Evolutionary conservation across 1,140 invertebrate species (phyloP), one percentile per base, ranked within the genome.

Genomic region (Cylas formicarius): DNA sequence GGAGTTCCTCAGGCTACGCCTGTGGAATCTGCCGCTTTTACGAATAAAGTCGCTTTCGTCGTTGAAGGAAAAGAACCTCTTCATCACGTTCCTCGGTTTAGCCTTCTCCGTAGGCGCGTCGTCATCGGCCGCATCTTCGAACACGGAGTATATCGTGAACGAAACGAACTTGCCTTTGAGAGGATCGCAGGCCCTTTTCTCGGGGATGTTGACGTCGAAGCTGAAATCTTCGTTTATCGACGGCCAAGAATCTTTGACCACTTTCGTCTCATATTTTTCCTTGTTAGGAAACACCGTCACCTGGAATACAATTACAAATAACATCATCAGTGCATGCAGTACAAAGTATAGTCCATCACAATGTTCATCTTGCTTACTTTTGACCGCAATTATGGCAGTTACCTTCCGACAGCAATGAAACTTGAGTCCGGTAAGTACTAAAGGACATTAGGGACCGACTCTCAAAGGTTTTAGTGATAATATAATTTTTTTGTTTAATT

Each of bases 201-300:
- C 14, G 23, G 42, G 41, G 67, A 22, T 8, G 27, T 22, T 70
- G 28, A 84, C 50, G 28, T 71, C 72, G 62, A 84, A 84, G 43
- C 72, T 73, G 55, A 84, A 84, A 45, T 82, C 81, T 65, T 85
- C 80, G 60, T 86, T 84, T 72, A 81, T 84, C 31, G 79, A 74
- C 0, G 82, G 82, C 80, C 81, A 83, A 2, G 80, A 80, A 52
- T 80, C 81, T 49, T 81, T 81, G 59, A 78, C 78, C 48, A 80
- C 66, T 35, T 75, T 72, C 5, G 81, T 83, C 65, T 86, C 82
- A 55, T 74, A 80, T 65, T 84, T 83, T 36, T 77, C 78, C 48
- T 80, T 78, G 14, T 77, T 77, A 1, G 82, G 82, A 59, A 83
- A 80, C 16, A 84, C 53, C 66, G 83, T 84, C 2, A 84, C 75